phyloP scores from a whole-genome alignment of 1,140 invertebrate species.

The Diploscapter pachys region DNA sequence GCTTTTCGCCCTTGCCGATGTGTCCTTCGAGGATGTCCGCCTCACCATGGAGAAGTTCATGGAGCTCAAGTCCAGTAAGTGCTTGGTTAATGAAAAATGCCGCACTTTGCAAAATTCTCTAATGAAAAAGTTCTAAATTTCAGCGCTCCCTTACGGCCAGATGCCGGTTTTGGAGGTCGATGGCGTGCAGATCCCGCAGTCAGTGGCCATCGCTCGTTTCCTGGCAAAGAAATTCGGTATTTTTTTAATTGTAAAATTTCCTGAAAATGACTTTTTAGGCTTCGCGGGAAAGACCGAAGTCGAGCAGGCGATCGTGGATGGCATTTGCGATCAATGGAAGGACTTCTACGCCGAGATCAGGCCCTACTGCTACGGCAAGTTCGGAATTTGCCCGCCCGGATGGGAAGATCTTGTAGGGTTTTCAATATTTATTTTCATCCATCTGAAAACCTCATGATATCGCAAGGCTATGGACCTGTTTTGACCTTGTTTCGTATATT shows the following conservation, averaged over 20 bases:
- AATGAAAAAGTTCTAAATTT: too few relatives aligned
- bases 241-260: not conserved
- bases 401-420: constrained; percentile 6
- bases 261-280: not conserved
- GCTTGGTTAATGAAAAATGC: too few relatives aligned
- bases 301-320: constrained; percentile 10
- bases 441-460: too few relatives aligned
- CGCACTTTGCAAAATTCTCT: too few relatives aligned
- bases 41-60: constrained; percentile 5
- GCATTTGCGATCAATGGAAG: constrained; percentile 17
- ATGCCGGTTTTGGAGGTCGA: constrained; percentile 10
- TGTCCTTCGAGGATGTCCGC: constrained; percentile 11
- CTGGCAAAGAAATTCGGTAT: constrained; percentile 11
- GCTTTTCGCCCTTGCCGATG: constrained; percentile 22
- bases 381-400: too few relatives aligned
- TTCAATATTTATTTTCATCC: too few relatives aligned
- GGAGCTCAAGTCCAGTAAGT: constrained; percentile 17
- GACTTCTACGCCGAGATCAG: constrained; percentile 20
- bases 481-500: too few relatives aligned
- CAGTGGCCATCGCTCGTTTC: constrained; percentile 10
- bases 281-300: constrained; percentile 13
- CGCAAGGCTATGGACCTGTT: too few relatives aligned
- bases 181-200: constrained; percentile 16
- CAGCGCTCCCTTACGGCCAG: constrained; percentile 14
- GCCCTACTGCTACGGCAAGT: too few relatives aligned